Evolutionary conservation across 2,888 invertebrate species (phyloP).

Genomic region (Aporophyla lueneburgensis): DNA sequence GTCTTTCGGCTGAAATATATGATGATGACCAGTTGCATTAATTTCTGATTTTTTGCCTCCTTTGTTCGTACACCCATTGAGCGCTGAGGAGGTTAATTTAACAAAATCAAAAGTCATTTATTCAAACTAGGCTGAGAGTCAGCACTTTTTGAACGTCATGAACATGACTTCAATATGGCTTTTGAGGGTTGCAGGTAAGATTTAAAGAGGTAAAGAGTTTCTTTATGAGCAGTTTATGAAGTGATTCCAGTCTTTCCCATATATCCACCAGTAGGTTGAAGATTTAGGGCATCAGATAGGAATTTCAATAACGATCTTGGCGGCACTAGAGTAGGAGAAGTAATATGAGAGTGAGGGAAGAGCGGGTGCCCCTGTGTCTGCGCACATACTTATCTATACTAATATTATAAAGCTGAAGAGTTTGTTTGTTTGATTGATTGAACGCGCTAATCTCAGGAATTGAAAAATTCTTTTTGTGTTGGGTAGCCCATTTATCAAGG

Average conservation of each 20-base stretch:
- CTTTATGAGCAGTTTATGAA: background rate
- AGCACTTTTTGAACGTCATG: too few relatives aligned
- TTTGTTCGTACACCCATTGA: background rate
- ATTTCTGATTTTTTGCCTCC: background rate
- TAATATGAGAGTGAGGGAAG: too few relatives aligned
- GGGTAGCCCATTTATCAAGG: too few relatives aligned
- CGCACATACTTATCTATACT: too few relatives aligned
- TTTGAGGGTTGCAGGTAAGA: conserved; percentile 1
- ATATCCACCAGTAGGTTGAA: background rate
- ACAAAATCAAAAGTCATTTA: too few relatives aligned
- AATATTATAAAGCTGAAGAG: too few relatives aligned
- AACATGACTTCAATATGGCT: background rate
- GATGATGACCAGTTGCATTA: background rate
- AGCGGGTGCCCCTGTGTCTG: too few relatives aligned
- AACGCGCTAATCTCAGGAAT: too few relatives aligned
- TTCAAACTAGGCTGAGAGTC: too few relatives aligned
- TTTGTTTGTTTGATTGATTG: too few relatives aligned
- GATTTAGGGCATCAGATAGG: background rate
- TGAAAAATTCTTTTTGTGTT: too few relatives aligned
- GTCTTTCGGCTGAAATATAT: too few relatives aligned
- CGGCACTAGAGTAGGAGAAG: background rate
- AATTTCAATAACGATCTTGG: background rate
- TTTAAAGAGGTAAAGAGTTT: background rate
- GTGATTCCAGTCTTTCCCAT: background rate
- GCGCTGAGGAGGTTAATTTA: background rate